These are phyloP conservation scores for Nesidiocoris tenuis DNA, from an alignment of 2,888 invertebrate genomes.

Conservation along the genomic window DNA sequence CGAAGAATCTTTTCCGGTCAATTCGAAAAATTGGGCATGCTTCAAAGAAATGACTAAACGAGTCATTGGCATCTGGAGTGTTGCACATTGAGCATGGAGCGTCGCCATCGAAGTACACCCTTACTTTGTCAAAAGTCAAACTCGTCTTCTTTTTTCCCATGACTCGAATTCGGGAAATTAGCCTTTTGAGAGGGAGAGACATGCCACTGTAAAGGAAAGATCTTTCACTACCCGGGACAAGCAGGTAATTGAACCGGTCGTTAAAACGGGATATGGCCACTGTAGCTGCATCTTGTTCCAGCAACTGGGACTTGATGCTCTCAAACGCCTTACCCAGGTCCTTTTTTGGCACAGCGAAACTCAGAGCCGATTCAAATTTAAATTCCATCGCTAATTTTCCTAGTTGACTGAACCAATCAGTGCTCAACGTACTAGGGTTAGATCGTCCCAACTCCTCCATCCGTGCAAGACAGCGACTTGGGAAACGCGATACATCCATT, in stretches of 20 bases:
- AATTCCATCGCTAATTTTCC: constrained; percentile 16
- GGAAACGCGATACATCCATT: constrained; percentile 21
- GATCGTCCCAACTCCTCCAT: constrained; percentile 19
- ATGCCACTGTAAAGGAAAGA: constrained; percentile 9
- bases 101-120: constrained; percentile 1
- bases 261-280: not conserved
- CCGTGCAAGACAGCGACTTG: constrained; percentile 9
- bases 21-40: no score
- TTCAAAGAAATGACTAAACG: no score
- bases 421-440: not conserved
- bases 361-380: no score
- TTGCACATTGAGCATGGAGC: not conserved
- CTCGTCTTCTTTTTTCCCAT: not conserved
- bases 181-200: constrained; percentile 9
- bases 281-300: not conserved
- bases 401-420: constrained; percentile 18
- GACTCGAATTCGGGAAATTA: constrained; percentile 18
- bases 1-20: no score
- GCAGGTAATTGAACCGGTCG: not conserved
- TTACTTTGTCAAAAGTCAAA: constrained; percentile 7
- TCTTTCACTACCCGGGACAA: not conserved
- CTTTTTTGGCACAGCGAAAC: no score
- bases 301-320: no score
- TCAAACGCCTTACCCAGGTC: no score
- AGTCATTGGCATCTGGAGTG: constrained; percentile 4